Percentiles rank a stretch among this genome's conserved stretches.
Evolutionary conservation across 2,113 vertebrate species (phyloP).

Genomic region (Muntiacus muntjak): DNA sequence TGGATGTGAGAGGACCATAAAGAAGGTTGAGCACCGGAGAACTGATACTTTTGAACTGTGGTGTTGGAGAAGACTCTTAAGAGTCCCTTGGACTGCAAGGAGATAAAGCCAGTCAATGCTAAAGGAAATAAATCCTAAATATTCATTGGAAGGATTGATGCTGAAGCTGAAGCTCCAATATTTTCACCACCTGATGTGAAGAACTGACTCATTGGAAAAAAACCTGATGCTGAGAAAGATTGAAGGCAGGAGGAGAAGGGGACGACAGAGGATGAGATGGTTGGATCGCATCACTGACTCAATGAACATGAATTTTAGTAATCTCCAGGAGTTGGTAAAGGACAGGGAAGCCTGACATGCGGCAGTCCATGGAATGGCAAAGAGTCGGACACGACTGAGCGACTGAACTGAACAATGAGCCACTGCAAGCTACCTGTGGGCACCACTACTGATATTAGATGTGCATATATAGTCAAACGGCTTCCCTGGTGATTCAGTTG

Average conservation of each 20-base stretch:
- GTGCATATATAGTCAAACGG: not conserved
- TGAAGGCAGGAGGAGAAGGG: not conserved
- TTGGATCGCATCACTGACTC: not conserved
- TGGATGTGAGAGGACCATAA: not conserved
- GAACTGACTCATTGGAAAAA: not conserved
- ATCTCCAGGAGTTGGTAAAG: not conserved
- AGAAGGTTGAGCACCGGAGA: not conserved
- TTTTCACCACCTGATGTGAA: not conserved
- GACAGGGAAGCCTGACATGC: not conserved
- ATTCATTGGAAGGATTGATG: not conserved
- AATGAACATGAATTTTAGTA: not conserved
- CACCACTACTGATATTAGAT: not conserved
- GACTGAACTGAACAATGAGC: not conserved
- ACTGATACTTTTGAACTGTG: not conserved
- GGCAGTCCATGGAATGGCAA: not conserved
- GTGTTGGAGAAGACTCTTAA: not conserved
- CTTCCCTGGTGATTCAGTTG: not conserved
- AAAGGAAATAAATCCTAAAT: not conserved
- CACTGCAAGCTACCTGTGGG: not conserved
- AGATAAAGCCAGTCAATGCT: not conserved
- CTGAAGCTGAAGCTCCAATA: not conserved
- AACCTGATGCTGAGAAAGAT: not conserved
- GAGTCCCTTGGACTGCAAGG: not conserved
- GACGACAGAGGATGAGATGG: not conserved
- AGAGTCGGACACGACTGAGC: not conserved